Percentiles rank a stretch among this genome's conserved stretches.
Conservation (phyloP, 2,888 invertebrate species). For the Papilio gigon region DNA sequence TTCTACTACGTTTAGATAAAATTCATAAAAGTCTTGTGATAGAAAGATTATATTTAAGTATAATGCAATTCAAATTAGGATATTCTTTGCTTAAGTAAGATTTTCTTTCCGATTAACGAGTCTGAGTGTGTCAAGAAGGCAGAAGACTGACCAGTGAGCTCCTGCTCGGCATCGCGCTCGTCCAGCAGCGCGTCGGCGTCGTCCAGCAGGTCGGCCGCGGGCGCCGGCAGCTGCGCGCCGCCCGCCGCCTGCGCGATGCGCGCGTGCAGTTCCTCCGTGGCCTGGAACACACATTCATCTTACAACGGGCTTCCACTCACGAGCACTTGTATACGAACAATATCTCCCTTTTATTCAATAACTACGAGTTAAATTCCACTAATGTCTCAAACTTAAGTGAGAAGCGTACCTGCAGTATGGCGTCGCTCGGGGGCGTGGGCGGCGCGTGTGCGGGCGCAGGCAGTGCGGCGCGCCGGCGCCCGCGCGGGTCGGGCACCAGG, state of each 20-base stretch:
- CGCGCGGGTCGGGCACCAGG: constrained; percentile 97
- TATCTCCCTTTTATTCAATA: background rate
- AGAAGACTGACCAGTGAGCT: constrained; percentile 87
- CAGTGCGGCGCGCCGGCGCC: constrained; percentile 91
- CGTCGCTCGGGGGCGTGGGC: constrained; percentile 85
- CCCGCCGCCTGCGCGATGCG: constrained; percentile 86
- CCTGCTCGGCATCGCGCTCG: constrained; percentile 93
- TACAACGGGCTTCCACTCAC: background rate
- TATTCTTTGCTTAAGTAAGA: no score
- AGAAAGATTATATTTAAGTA: background rate
- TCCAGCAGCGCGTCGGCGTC: constrained; percentile 96
- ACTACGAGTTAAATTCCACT: no score
- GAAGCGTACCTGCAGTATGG: constrained; percentile 88
- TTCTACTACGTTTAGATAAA: background rate
- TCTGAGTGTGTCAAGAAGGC: no score
- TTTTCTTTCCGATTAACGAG: no score
- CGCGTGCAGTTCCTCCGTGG: constrained; percentile 96
- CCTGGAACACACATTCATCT: constrained; percentile 75
- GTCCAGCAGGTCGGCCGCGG: constrained; percentile 93
- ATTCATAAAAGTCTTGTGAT: background rate
- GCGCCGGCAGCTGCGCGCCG: constrained; percentile 86
- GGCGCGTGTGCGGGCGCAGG: constrained; percentile 33
- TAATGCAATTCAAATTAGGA: no score
- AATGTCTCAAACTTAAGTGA: background rate
- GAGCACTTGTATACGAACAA: background rate